Percentiles rank a stretch among this genome's conserved stretches.
These are phyloP conservation scores for Drosophila santomea DNA, from an alignment of 1,140 invertebrate species.

Conservation along the genomic window DNA sequence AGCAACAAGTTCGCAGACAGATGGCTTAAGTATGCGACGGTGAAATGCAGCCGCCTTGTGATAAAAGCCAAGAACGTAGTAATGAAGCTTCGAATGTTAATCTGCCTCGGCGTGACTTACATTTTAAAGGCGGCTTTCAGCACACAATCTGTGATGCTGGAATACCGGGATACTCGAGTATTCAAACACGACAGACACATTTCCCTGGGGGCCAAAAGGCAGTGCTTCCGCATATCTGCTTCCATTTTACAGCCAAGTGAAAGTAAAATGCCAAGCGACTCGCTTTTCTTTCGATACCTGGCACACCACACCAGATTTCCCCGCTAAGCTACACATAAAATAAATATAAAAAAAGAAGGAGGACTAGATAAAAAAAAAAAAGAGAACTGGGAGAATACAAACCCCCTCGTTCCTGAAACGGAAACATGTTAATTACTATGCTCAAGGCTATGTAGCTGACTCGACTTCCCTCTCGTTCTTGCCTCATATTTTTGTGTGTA, in stretches of 20 bases:
- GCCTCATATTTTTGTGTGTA: constrained; percentile 49
- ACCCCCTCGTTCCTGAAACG: constrained; percentile 63
- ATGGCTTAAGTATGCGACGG: constrained; percentile 55
- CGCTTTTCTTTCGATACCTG: constrained; percentile 68
- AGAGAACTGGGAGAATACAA: background rate
- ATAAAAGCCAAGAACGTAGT: constrained; percentile 62
- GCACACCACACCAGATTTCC: constrained; percentile 29
- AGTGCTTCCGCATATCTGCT: constrained; percentile 69
- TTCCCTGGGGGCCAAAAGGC: constrained; percentile 33
- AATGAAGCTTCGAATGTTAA: constrained; percentile 77
- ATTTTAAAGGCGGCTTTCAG: constrained; percentile 75
- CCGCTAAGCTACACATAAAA: constrained; percentile 23
- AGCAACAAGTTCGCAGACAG: constrained; percentile 39
- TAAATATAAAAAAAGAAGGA: background rate
- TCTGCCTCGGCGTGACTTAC: constrained; percentile 75
- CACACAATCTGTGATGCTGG: constrained; percentile 21
- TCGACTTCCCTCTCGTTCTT: constrained; percentile 57
- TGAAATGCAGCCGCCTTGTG: constrained; percentile 62
- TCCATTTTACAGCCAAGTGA: constrained; percentile 71
- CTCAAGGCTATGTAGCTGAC: constrained; percentile 76
- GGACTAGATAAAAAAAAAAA: background rate
- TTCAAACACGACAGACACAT: constrained; percentile 28
- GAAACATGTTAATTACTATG: constrained; percentile 83
- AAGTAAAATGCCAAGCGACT: constrained; percentile 59
- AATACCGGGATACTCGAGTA: background rate